phyloP scores from a whole-genome alignment of 1,140 invertebrate species.

The Manduca sexta region DNA sequence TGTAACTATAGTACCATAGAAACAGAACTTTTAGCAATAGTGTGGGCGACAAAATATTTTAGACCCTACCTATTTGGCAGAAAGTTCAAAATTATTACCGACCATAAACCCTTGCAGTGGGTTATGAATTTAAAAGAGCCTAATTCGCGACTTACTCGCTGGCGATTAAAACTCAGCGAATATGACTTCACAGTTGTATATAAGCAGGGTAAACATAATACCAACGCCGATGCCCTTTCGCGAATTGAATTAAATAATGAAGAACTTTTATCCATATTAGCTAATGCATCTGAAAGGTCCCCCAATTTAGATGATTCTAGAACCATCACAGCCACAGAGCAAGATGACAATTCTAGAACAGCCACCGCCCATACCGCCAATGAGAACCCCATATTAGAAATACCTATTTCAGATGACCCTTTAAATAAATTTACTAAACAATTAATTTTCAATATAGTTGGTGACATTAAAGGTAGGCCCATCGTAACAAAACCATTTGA shows the following conservation, averaged over 20 bases:
- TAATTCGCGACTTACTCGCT: conserved; percentile 5
- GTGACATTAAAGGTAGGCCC: conserved; percentile 5
- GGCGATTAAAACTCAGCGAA: conserved; percentile 7
- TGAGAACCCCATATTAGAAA: conserved; percentile 13
- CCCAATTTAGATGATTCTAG: background rate
- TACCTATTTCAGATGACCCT: conserved; percentile 10
- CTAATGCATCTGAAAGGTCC: background rate
- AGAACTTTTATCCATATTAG: conserved; percentile 2
- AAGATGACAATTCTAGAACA: too few species aligned
- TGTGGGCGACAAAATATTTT: conserved; percentile 7
- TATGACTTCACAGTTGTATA: conserved; percentile 6
- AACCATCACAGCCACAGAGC: too few species aligned
- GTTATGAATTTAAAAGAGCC: conserved; percentile 3
- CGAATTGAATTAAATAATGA: conserved; percentile 6
- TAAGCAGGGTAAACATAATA: conserved; percentile 6
- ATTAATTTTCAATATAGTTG: conserved; percentile 6
- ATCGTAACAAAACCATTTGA: conserved; percentile 14
- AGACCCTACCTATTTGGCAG: conserved; percentile 3
- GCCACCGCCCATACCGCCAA: conserved; percentile 6
- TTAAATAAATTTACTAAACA: conserved; percentile 15
- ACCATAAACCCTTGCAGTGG: conserved; percentile 4
- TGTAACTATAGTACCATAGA: conserved; percentile 3
- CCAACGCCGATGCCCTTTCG: conserved; percentile 6
- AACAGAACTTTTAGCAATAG: conserved; percentile 2
- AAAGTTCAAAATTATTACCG: conserved; percentile 4